Evolutionary conservation across 2,113 vertebrate genomes (phyloP).

Genomic region (Paradoxurus hermaphroditus): DNA sequence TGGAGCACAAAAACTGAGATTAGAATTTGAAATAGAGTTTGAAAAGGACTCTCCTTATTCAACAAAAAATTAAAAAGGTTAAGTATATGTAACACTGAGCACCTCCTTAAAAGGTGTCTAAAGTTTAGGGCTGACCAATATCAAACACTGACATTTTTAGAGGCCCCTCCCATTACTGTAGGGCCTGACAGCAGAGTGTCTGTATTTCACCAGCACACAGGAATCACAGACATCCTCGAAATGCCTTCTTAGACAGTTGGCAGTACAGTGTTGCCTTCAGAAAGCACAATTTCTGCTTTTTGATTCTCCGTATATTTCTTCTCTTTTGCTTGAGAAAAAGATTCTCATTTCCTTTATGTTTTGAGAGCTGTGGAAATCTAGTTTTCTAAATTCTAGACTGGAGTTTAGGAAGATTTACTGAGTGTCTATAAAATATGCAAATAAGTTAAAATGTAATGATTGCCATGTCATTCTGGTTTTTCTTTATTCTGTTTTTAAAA

Average conservation of each 20-base stretch:
- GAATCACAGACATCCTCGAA: neutral
- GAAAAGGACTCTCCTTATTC: neutral
- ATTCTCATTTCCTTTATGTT: neutral
- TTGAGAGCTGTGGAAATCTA: neutral
- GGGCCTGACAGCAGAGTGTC: neutral
- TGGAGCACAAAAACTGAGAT: neutral
- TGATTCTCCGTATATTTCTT: neutral
- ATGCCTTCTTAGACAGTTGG: neutral
- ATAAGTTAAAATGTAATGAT: conserved; percentile 35
- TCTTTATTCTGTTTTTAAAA: conserved; percentile 19
- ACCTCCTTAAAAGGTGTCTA: neutral
- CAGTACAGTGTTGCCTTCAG: neutral
- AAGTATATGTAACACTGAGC: neutral
- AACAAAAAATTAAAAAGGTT: neutral
- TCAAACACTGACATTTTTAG: neutral
- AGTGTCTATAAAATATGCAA: conserved; percentile 36
- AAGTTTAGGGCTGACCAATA: neutral
- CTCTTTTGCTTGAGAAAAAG: neutral
- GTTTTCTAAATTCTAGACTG: neutral
- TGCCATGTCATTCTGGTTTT: neutral
- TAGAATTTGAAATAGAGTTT: conserved; percentile 24
- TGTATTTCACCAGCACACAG: neutral
- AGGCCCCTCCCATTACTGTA: neutral
- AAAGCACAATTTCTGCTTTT: conserved; percentile 5
- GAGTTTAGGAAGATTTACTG: conserved; percentile 24